Conservation (phyloP, 2,113 vertebrate genomes). For the Mixornis gularis region DNA sequence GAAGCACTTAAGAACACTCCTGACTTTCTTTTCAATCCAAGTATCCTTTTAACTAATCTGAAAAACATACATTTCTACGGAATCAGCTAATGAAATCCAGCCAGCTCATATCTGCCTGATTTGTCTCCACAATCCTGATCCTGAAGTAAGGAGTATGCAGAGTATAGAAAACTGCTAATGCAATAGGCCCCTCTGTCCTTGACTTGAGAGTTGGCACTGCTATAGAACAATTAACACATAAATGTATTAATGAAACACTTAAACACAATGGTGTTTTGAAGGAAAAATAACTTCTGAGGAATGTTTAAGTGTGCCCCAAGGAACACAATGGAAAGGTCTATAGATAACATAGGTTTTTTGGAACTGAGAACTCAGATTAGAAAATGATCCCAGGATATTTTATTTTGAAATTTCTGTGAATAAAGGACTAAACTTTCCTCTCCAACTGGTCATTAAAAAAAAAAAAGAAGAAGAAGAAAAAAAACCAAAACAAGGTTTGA, state of each 20-base stretch:
- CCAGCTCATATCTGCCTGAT: not conserved
- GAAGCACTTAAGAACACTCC: not conserved
- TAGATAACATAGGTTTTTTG: not conserved
- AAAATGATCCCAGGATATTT: not conserved
- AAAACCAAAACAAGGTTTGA: not conserved
- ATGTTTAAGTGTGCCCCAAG: not conserved
- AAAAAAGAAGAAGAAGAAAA: not conserved
- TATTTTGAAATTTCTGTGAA: not conserved
- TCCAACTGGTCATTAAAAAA: not conserved
- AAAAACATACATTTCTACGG: not conserved
- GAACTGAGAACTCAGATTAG: not conserved
- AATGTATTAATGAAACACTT: not conserved
- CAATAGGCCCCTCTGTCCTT: not conserved
- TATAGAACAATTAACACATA: not conserved
- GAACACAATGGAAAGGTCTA: not conserved
- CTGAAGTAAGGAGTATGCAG: not conserved
- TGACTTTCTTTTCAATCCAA: not conserved
- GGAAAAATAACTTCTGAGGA: not conserved
- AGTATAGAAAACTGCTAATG: not conserved
- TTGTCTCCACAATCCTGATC: not conserved
- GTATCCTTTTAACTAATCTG: not conserved
- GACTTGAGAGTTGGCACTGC: not conserved
- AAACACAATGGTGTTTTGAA: conserved; percentile 13
- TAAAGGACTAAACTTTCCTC: not conserved
- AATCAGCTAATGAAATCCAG: not conserved